Percentiles rank a stretch among this genome's conserved stretches.
phyloP scores from a whole-genome alignment of 2,888 invertebrate genomes.

The Schizaphis graminum region DNA sequence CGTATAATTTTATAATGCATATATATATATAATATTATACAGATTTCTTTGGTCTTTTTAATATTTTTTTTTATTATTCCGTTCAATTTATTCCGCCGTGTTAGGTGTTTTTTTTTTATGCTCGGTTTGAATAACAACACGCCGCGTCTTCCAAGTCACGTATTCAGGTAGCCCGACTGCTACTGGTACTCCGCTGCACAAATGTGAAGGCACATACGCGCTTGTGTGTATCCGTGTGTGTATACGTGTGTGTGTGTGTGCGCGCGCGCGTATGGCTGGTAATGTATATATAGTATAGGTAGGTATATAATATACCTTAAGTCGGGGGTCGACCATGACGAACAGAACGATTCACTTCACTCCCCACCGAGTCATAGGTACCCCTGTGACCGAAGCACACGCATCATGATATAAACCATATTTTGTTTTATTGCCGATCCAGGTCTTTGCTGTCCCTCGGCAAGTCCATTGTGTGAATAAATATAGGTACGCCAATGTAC shows the following conservation, averaged over 20 bases:
- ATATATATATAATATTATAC: background rate
- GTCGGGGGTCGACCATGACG: slow-evolving; percentile 60
- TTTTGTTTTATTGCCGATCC: slow-evolving; percentile 48
- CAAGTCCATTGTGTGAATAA: background rate
- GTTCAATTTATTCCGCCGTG: slow-evolving; percentile 50
- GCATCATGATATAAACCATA: slow-evolving; percentile 22
- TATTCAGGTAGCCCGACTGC: slow-evolving; percentile 60
- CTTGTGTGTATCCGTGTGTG: background rate
- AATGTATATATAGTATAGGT: background rate
- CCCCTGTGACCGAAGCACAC: background rate
- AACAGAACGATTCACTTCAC: slow-evolving; percentile 38
- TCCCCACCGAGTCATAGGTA: background rate
- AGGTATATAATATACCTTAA: background rate
- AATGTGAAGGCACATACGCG: slow-evolving; percentile 28
- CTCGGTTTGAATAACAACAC: slow-evolving; percentile 53
- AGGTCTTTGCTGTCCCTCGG: background rate
- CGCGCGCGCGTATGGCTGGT: background rate
- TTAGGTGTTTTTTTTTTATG: slow-evolving; percentile 12
- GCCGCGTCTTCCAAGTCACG: slow-evolving; percentile 59
- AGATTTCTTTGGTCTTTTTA: slow-evolving; percentile 8
- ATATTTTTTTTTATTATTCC: slow-evolving; percentile 5
- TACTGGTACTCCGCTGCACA: slow-evolving; percentile 58
- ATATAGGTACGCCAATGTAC: background rate
- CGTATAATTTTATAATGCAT: background rate
- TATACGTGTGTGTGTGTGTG: background rate